Evolutionary conservation across 92 coral and sea anemone genomes (phyloP), one percentile per base, ranked within the genome.

Genomic region (Zoanthus sociatus): DNA sequence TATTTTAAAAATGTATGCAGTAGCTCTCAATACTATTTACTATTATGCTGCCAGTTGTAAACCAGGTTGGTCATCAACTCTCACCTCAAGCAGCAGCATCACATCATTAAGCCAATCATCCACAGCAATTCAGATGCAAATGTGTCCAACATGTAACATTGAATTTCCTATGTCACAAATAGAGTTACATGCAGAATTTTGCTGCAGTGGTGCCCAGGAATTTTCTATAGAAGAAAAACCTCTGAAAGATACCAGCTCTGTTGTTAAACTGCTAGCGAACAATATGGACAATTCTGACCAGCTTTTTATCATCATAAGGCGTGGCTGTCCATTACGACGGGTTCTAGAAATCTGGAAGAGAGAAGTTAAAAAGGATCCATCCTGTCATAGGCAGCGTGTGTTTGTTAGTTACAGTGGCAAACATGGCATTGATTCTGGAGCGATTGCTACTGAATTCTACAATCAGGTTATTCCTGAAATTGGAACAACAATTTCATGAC

Each of bases 401-500:
- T 10, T 32, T 32, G 77, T 71, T 71, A 32, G 77, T 71, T 71
- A 71, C 44, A 32, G 50, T 71, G 77, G 77, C 7, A 37, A 71
- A 71, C 45, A 71, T 32, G 77, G 77, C 16, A 71, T 15, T 71
- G 77, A 71, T 45, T 32, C 45, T 71, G 77, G 77, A 71, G 77
- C 77, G 50, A 71, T 71, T 2, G 76, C 45, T 1, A 13, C 20
- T 31, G 76, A 71, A 71, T 71, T 71, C 50, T 71, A 31, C 45
- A 71, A 32, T 31, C 76, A 71, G 50, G 46, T 70, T 26, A 70
- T 70, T 37, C 31, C 33, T 26, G 46, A 37, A 70, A 26, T 70
- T 26, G 75, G 75, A 26, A 70, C 33, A 26, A 70, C 20, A 74
- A 47, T 54, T 90, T 86, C 46, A 7, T 37, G 12, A 33, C 92